Evolutionary conservation across 2,797 vertebrate genomes (phyloP), one percentile per base, ranked within the genome.

Genomic region (Scyliorhinus canicula): DNA sequence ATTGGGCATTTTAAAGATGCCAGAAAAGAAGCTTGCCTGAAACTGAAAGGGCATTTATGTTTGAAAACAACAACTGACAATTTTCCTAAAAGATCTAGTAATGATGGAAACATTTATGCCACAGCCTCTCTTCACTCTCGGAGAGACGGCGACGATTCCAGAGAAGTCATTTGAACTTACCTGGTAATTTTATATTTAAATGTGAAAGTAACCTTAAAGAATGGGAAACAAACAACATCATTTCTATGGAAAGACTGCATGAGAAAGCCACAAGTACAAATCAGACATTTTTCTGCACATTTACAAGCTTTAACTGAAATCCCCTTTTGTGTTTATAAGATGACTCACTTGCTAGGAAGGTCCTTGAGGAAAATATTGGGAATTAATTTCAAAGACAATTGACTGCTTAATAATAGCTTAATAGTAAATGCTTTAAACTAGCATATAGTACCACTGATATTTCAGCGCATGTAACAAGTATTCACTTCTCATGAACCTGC

Each of bases 361-460:
- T 94, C 44, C 50, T 74, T 35, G 26, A 52, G 47, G 65, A 93
- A 93, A 50, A 93, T 69, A 93, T 93, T 93, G 44, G 44, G 28
- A 94, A 94, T 50, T 7, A n/a, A 55, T 74, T 94, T 74, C 47
- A 94, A 50, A 94, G 93, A n/a, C 63, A 52, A 55, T 74, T 94
- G 50, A 52, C 93, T n/a, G 69, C 67, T 21, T 71, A 74, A 52
- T 40, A 52, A 52, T 52, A 69, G 63, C 93, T 7, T 71, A 55
- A 52, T 11, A 52, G 35, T 74, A 50, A 74, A 94, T 35, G 67
- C 67, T 71, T 94, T 69, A 28, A 94, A 6, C 16, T n/a, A 4
- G 28, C 47, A 52, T 74, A 24, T 44, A 94, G 47, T 47, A 31
- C 93, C 26, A 35, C 21, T 67, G 44, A 93, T 71, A 93, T 93